Evolutionary conservation across 2,888 invertebrate species (phyloP), one percentile per base, ranked within the genome.

Genomic region (Abrostola triplasia): DNA sequence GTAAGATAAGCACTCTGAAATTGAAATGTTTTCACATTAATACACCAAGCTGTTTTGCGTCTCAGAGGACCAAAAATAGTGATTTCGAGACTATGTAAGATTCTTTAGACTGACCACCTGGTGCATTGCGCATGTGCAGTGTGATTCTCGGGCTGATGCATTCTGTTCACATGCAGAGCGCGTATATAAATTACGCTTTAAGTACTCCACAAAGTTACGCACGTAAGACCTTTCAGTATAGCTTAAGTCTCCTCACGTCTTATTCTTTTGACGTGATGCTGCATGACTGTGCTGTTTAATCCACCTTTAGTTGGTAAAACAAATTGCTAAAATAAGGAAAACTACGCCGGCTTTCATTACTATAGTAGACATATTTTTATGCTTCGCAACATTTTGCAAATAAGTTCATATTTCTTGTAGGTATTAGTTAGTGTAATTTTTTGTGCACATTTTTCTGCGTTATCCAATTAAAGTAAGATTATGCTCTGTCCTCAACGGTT

Each of bases 171-270:
- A 47, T 47, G 44, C 44, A 47, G 13, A 13, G 44, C 44, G 24
- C 44, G 44, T 47, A 47, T 47, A 47, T 47, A 47, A 47, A 47
- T 47, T 47, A 47, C 44, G 24, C 24, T 24, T 13, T 47, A 47
- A 44, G 44, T 44, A 44, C 12, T 24, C 24, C 44, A 44, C 44
- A 13, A 44, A 47, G 44, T 47, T 47, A 8, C 13, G 13, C 44
- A 47, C 44, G 44, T 47, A 47, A 47, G 44, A 24, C 44, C 44
- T 47, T 47, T 47, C 44, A 13, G 44, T 9, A 24, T 24, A 47
- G 44, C 44, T 13, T 47, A 47, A 47, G 44, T 47, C 24, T 47
- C 44, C 5, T 13, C 44, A 47, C 44, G 44, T 9, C 24, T 24
- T 24, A 47, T 8, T 0, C 44, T 47, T 13, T 24, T 47, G 12